phyloP scores from a whole-genome alignment of 2,888 invertebrate genomes.

The Lasioglossum oenotherae region DNA sequence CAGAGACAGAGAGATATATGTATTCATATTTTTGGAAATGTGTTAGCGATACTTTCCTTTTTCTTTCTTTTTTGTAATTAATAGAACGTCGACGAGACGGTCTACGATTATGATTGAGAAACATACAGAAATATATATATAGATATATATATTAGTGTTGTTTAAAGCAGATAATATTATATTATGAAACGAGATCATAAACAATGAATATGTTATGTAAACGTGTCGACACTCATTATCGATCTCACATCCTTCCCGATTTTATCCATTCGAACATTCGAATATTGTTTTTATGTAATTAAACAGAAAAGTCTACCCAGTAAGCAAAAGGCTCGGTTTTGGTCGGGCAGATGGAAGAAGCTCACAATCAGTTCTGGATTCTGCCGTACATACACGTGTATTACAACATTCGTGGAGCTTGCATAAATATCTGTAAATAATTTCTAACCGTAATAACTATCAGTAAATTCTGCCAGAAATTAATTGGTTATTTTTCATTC shows the following conservation, averaged over 20 bases:
- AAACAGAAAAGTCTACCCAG: too few relatives aligned
- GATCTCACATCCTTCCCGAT: background rate
- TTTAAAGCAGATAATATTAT: conserved; percentile 83
- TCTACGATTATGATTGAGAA: conserved; percentile 74
- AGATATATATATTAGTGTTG: conserved; percentile 77
- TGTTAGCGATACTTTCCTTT: conserved; percentile 68
- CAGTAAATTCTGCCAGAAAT: too few relatives aligned
- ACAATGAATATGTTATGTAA: conserved; percentile 82
- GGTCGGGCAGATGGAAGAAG: too few relatives aligned
- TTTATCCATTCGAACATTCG: background rate
- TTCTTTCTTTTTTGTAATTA: conserved; percentile 75
- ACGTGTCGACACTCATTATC: conserved; percentile 32
- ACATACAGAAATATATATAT: conserved; percentile 76
- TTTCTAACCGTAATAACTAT: too few relatives aligned
- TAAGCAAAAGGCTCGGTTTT: too few relatives aligned
- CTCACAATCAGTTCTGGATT: too few relatives aligned
- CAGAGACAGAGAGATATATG: conserved; percentile 51
- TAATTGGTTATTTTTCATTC: too few relatives aligned
- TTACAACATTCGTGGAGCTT: too few relatives aligned
- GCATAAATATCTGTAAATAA: too few relatives aligned
- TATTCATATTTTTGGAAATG: conserved; percentile 76
- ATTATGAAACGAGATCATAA: conserved; percentile 81
- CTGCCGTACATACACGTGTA: too few relatives aligned
- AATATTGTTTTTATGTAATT: background rate
- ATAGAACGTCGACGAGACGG: conserved; percentile 71